Base-by-base conservation (phyloP, 2,888 invertebrate species). In the Cylindroiulus punctatus region DNA sequence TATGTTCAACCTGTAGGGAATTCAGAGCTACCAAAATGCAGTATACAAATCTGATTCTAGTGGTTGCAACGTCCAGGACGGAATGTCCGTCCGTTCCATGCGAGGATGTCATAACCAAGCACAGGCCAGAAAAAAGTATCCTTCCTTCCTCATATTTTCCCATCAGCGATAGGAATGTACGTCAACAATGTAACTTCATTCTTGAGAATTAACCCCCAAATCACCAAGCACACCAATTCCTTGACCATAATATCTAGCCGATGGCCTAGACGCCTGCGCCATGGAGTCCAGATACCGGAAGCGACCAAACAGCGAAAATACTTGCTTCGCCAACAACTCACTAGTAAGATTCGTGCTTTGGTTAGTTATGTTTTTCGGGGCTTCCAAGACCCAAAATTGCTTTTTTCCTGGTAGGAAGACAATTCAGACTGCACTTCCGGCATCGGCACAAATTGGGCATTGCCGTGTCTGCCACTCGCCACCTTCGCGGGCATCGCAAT, bases 21-120 rank as follows among this genome's bases (percentile, higher is more conserved):
- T 52, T 84, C 82, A 84, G 83, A 14, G 84, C 86, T 26, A 84
- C 22, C n/a, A 5, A 76, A 22, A 22, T 86, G 19, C 30, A 47
- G 17, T 30, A 52, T 12, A 86, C 84, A 4, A 86, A 86, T 76
- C 57, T 86, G n/a, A 36, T 86, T 32, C 84, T 86, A 1, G 83
- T 86, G 42, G 84, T 76, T 8, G 44, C 44, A 44, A 86, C 36
- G 22, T 4, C 36, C 14, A 3, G 0, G 12, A 14, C 14, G 26
- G 12, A 5, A 1, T 42, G 42, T 17, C n/a, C 17, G 10, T n/a
- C 22, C 14, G 10, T 12, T 10, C 82, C 82, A 1, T 65, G 65
- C 26, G 26, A 65, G 19, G 65, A 65, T 7, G 19, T 65, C 65
- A 3, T 22, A n/a, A n/a, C 12, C 8, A 82, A 40, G 36, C 82